Conservation (phyloP, 2,888 invertebrate genomes). For the Mimumesa dahlbomi region DNA sequence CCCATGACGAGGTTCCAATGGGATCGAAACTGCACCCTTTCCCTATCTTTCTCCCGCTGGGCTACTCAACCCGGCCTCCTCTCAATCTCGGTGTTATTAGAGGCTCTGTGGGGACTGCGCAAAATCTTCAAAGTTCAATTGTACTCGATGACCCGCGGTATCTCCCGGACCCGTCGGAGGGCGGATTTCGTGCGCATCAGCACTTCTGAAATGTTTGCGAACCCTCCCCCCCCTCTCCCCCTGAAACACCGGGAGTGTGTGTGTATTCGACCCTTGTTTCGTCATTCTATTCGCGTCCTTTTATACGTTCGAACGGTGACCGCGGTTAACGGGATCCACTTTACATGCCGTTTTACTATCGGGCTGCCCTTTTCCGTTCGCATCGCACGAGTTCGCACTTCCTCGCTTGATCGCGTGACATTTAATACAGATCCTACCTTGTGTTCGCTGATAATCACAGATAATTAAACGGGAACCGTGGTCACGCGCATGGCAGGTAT, state of each 20-base stretch:
- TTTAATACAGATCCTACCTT: no score
- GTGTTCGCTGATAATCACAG: no score
- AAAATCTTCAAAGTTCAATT: conserved; percentile 46
- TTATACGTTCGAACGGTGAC: conserved; percentile 4
- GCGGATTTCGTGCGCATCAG: conserved; percentile 41
- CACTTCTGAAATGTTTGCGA: conserved; percentile 41
- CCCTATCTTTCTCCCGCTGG: conserved; percentile 32
- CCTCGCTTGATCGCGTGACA: no score
- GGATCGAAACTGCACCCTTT: conserved; percentile 24
- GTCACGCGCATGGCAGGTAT: no score
- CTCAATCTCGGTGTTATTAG: conserved; percentile 42
- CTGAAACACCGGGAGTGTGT: no score
- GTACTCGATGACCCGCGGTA: conserved; percentile 47
- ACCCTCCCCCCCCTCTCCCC: no score
- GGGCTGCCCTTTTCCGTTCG: background rate
- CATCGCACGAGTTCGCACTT: no score
- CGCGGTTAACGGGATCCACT: conserved; percentile 17
- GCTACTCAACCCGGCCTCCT: conserved; percentile 22
- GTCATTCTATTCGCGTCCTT: conserved; percentile 4
- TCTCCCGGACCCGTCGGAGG: conserved; percentile 15
- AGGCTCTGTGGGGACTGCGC: conserved; percentile 19
- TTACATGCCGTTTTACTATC: no score
- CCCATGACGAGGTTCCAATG: conserved; percentile 19
- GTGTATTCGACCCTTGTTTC: conserved; percentile 16
- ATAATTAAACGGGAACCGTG: no score